These are phyloP conservation scores for Meloe dianella DNA, from an alignment of 2,888 invertebrate species.

Conservation along the genomic window DNA sequence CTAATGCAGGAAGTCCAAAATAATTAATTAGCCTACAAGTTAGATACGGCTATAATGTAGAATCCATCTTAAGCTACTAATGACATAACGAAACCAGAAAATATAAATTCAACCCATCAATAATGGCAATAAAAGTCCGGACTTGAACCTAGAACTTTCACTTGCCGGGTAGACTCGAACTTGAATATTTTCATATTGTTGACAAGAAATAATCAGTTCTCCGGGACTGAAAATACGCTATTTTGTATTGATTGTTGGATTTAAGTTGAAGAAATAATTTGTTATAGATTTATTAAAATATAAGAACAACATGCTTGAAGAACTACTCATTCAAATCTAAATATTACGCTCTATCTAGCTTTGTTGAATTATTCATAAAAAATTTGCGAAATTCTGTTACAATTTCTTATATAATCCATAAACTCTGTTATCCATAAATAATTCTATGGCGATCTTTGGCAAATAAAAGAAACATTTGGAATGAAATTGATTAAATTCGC, in stretches of 20 bases:
- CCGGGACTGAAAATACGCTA: no score
- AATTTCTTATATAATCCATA: slow-evolving; percentile 15
- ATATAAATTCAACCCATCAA: background rate
- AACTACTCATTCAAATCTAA: background rate
- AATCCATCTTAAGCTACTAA: background rate
- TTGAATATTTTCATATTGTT: no score
- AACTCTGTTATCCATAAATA: background rate
- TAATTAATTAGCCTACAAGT: background rate
- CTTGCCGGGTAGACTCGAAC: no score
- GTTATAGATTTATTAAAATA: no score
- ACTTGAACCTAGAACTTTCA: no score
- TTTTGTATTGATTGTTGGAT: no score
- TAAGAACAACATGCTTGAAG: no score
- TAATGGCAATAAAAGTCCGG: no score
- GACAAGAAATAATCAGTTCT: no score
- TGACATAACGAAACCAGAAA: background rate
- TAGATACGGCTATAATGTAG: background rate
- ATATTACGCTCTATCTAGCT: background rate
- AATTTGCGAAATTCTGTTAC: slow-evolving; percentile 11
- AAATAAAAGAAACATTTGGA: background rate
- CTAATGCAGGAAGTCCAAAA: background rate
- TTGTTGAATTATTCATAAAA: slow-evolving; percentile 15
- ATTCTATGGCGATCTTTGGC: background rate
- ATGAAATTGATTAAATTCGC: background rate
- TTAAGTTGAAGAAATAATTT: no score